Base-by-base conservation (phyloP, 2,888 invertebrate species). In the Clepsis dumicolana region DNA sequence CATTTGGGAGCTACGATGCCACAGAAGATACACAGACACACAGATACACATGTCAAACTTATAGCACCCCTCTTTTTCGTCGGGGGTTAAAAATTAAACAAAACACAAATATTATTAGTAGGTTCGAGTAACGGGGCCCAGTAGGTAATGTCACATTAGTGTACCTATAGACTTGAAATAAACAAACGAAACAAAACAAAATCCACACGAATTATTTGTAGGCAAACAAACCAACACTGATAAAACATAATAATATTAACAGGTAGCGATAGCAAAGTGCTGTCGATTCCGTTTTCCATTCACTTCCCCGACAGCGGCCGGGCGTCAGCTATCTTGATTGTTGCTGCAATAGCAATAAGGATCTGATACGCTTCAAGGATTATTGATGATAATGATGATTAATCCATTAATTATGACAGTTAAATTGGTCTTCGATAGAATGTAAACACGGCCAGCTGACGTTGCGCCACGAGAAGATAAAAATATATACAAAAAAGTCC, bases 241-340 rank as follows among this genome's bases (percentile, higher is more conserved):
- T n/a, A 29, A 3, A 27, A 14, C 1, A 1, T 2, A 8, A n/a
- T 18, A 18, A 2, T 44, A 16, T 44, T n/a, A 3, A n/a, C 16
- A 16, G 8, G n/a, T 44, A 44, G 41, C 2, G 41, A 7, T 18
- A 44, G 16, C 41, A 44, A 44, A 44, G 18, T 44, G 21, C 21
- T 57, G 50, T 27, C 59, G 50, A 27, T 59, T 56, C 14, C 14
- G 32, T 59, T 59, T 62, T 56, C 27, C 67, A 50, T 63, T 67
- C 67, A 67, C 67, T 67, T 67, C 67, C 67, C 57, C 29, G 27
- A 63, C 32, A 25, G 35, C 50, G 5, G 5, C 38, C n/a, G 29
- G 44, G 44, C 56, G 1, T 32, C 7, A 24, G 57, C 10, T 67
- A 52, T 57, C 63, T 63, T 50, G 53, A 61, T 57, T 35, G 38